Evolutionary conservation across 2,113 vertebrate genomes (phyloP), one percentile per base, ranked within the genome.

Genomic region (Chionomys nivalis): DNA sequence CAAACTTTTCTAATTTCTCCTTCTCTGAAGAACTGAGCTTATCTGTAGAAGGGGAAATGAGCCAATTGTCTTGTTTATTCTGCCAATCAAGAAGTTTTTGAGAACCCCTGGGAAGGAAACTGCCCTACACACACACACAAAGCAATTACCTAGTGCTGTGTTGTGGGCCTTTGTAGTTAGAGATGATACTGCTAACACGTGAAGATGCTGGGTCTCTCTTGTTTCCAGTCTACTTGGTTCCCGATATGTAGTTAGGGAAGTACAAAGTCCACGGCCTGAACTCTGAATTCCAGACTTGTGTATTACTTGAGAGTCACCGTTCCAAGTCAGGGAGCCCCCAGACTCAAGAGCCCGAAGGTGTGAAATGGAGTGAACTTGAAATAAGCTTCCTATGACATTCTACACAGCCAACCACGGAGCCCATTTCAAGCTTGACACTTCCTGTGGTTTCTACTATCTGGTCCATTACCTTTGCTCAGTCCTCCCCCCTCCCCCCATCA

Each of bases 171-270:
- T 65, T 2, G 42, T 66, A 70, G 23, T 72, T 65, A 94, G 36
- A 28, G 70, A 49, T 66, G 95, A 90, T 55, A 93, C 61, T 63
- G 70, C 91, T 66, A 42, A 93, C 73, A 79, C 49, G 44, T 7
- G 86, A 94, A 94, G 65, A 96, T 72, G 58, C 83, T 33, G 78
- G 14, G 42, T 76, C 76, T 55, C 14, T 92, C 76, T 91, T 36
- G n/a, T 76, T 83, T 96, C 49, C 26, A 44, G 66, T 91, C 55
- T 85, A 17, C 39, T 75, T 61, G 76, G 9, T 81, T 82, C 58
- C 58, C 10, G 4, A 10, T 75, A 39, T 92, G 44, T 12, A 73
- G 36, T 33, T 55, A 91, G 66, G 88, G 79, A 73, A 21, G 28
- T 28, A 23, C 0, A 31, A 31, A 21, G 28, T 28, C 19, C 0